These are phyloP conservation scores for Sinodicranocentrus sp. DNA, from an alignment of 2,888 invertebrate species.

Conservation along the genomic window DNA sequence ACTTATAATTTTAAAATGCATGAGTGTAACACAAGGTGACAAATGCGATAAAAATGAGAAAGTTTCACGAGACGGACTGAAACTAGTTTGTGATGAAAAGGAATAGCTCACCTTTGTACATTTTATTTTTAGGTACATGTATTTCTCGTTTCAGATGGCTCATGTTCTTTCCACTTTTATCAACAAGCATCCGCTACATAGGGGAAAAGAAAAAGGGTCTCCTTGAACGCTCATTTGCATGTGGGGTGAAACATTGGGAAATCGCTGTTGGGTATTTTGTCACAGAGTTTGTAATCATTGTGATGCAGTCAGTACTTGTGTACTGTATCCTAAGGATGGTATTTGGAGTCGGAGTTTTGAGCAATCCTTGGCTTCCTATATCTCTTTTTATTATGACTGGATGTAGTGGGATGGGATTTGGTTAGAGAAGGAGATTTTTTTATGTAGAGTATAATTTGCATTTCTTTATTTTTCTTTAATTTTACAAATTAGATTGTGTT, in stretches of 20 bases:
- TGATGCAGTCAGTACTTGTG: conserved; percentile 93
- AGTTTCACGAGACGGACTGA: no score
- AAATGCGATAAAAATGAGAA: no score
- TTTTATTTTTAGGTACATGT: not conserved
- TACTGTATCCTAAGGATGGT: conserved; percentile 94
- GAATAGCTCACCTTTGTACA: not conserved
- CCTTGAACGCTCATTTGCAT: conserved; percentile 70
- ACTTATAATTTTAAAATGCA: not conserved
- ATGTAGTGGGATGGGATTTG: conserved; percentile 78
- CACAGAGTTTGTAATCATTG: conserved; percentile 96
- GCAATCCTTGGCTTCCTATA: conserved; percentile 90
- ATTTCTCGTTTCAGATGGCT: conserved; percentile 77
- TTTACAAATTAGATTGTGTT: not conserved
- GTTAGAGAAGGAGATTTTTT: not conserved
- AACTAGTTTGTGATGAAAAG: not conserved
- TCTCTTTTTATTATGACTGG: conserved; percentile 92
- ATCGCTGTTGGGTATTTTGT: conserved; percentile 95
- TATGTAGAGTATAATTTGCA: not conserved
- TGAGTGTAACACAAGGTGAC: no score
- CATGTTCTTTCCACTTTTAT: conserved; percentile 91
- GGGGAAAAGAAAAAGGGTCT: conserved; percentile 73
- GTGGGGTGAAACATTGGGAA: conserved; percentile 92
- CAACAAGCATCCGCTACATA: conserved; percentile 70
- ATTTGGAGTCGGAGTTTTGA: conserved; percentile 92
- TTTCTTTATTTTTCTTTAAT: not conserved